Base-by-base conservation (phyloP, 2,888 invertebrate species). In the Ametastegia equiseti region DNA sequence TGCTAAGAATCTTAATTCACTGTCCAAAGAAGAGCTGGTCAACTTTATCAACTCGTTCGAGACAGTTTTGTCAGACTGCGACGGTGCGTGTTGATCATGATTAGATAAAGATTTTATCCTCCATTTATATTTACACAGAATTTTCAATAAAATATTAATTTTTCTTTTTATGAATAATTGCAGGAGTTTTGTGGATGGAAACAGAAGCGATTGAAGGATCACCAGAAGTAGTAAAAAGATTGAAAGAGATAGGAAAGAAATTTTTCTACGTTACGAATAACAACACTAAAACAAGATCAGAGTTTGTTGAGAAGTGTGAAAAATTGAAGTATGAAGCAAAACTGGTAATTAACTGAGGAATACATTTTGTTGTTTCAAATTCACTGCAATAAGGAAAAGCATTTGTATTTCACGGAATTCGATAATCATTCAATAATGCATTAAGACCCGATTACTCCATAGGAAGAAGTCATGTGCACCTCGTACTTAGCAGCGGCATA, bases 31-130 rank as follows among this genome's bases (percentile, higher is more conserved):
- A 69, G 94, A 95, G 88, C 91, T 95, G 78, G 92, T 93, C 88
- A 93, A 93, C 82, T 95, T 96, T 92, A 85, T 97, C n/a, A 92
- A 95, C 85, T 95, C 95, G 11, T 95, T 97, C 87, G 97, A 97
- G 88, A 95, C 96, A 54, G 95, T 97, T 84, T 92, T 98, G 85
- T 95, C 96, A 71, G 97, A 97, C 88, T 97, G 97, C 91, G 97
- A 97, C 93, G 97, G 97, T 96, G 92, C 92, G 93, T 91, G 33
- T 42, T 91, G 50, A 45, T n/a, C 39, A 36, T 57, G 45, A 33
- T 19, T 47, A 15, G 9, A 75, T 73, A 11, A 50, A 50, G 60
- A 78, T 39, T 63, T 33, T 42, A 27, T 57, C 3, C 39, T n/a
- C 19, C 11, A 13, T 63, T 63, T 13, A 11, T 15, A 19, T 47